Percentiles rank a stretch among this genome's conserved stretches.
Conservation (phyloP, 2,797 vertebrate genomes). For the Malurus splendens region DNA sequence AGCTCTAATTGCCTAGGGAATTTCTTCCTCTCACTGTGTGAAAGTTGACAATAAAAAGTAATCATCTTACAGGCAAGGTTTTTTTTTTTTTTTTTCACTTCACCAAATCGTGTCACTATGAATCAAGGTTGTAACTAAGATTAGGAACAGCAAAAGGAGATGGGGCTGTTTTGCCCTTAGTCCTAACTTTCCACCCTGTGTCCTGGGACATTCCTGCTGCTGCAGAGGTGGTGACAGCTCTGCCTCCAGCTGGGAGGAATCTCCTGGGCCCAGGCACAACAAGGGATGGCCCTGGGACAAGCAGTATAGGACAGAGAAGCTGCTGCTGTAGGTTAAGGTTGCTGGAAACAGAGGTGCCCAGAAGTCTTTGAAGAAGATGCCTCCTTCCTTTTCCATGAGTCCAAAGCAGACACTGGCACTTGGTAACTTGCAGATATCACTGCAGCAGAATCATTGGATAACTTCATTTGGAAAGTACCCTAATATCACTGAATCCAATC, state of each 20-base stretch:
- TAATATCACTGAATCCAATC: neutral
- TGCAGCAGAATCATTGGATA: neutral
- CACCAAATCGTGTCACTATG: neutral
- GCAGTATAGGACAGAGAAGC: neutral
- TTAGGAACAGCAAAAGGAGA: neutral
- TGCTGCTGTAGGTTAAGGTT: neutral
- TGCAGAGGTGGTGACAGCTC: neutral
- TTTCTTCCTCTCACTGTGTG: neutral
- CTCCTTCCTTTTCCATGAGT: neutral
- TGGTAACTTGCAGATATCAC: neutral
- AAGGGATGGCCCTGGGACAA: neutral
- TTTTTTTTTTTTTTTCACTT: neutral
- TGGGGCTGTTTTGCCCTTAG: rapidly evolving
- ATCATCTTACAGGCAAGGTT: neutral
- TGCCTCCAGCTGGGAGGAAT: rapidly evolving
- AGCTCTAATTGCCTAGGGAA: neutral
- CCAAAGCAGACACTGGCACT: neutral
- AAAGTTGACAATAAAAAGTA: constrained; percentile 20
- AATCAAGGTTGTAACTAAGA: neutral
- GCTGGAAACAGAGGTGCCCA: neutral
- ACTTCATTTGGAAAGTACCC: neutral
- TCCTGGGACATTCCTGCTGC: neutral
- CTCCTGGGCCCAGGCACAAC: neutral
- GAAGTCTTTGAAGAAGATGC: neutral
- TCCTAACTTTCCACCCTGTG: neutral